phyloP scores from a whole-genome alignment of 2,888 invertebrate species.

The Cantharis nigra region DNA sequence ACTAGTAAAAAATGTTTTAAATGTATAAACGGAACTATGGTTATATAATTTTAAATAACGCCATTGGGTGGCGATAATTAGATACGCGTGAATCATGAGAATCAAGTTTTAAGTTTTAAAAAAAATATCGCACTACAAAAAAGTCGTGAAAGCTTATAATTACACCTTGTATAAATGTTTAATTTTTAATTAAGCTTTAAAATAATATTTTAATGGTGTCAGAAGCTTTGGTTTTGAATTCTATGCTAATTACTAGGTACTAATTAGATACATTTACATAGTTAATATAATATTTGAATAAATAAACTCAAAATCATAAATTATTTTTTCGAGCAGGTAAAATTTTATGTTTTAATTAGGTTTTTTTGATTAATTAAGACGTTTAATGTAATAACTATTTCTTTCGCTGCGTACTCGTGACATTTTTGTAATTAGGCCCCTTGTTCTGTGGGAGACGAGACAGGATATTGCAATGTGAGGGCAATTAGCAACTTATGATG shows the following conservation, averaged over 20 bases:
- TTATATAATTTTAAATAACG: not conserved
- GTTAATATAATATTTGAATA: constrained; percentile 1
- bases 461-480: constrained; percentile 35
- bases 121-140: not conserved
- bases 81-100: not conserved
- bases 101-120: not conserved
- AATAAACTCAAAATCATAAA: not conserved
- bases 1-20: not conserved
- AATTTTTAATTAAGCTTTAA: not conserved
- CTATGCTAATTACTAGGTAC: constrained; percentile 1
- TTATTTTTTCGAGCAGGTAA: not conserved
- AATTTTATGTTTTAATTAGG: not conserved
- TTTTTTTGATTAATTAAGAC: not conserved
- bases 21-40: not conserved
- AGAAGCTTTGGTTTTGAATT: not conserved
- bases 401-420: constrained; percentile 22
- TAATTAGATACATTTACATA: not conserved
- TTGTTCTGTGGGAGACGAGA: constrained; percentile 18
- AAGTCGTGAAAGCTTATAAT: not conserved
- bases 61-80: not conserved
- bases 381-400: not conserved
- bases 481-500: constrained; percentile 33
- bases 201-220: not conserved
- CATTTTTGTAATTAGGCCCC: constrained; percentile 26
- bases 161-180: constrained; percentile 1